Evolutionary conservation across 2,888 invertebrate species (phyloP).

Genomic region (Chrysolina americana): DNA sequence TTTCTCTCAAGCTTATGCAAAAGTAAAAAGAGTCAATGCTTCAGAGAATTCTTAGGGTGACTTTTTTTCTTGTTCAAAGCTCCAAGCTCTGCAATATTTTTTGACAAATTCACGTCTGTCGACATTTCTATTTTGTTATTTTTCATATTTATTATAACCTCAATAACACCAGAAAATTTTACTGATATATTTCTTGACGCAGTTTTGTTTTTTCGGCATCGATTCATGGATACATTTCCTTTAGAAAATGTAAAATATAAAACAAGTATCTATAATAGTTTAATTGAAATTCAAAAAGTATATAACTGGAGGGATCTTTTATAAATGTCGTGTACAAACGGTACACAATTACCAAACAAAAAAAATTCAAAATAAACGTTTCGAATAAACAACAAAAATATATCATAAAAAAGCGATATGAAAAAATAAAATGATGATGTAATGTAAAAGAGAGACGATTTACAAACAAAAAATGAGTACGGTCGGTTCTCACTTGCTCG

Average conservation of each 20-base stretch:
- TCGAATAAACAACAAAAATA: constrained; percentile 29
- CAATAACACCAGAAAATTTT: too few relatives aligned
- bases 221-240: not conserved
- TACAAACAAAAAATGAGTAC: constrained; percentile 22
- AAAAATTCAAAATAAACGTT: constrained; percentile 26
- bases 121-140: too few relatives aligned
- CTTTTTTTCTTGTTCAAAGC: too few relatives aligned
- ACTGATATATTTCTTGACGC: too few relatives aligned
- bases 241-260: not conserved
- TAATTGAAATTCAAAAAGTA: constrained; percentile 34
- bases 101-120: too few relatives aligned
- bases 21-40: too few relatives aligned
- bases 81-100: too few relatives aligned
- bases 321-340: constrained; percentile 17
- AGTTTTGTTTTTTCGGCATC: too few relatives aligned
- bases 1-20: too few relatives aligned
- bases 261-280: not conserved
- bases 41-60: too few relatives aligned
- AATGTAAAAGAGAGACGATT: constrained; percentile 30
- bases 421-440: constrained; percentile 21
- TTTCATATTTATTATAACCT: too few relatives aligned
- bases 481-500: not conserved
- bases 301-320: constrained; percentile 35
- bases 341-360: constrained; percentile 25
- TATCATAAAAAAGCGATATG: constrained; percentile 17